Evolutionary conservation across 1,140 invertebrate species (phyloP).

Genomic region (Ceratina australensis): DNA sequence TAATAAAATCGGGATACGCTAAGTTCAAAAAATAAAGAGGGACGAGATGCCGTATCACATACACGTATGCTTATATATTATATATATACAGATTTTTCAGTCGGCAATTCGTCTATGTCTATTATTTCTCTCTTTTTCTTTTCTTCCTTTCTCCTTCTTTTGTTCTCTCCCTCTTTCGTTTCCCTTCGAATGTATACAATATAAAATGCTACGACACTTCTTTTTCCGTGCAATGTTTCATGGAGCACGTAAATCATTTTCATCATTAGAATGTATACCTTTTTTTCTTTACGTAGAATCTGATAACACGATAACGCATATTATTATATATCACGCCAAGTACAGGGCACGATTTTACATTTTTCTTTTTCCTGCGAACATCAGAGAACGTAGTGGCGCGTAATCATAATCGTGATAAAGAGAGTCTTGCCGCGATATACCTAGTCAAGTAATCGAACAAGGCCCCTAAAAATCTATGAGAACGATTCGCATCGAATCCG

Average conservation of each 20-base stretch:
- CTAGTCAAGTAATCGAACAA: conserved; percentile 12
- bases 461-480: conserved; percentile 11
- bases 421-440: conserved; percentile 1
- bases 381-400: not conserved
- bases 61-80: conserved; percentile 35
- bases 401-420: not conserved
- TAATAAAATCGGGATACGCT: conserved; percentile 8
- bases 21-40: conserved; percentile 22
- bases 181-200: conserved; percentile 55
- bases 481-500: not conserved
- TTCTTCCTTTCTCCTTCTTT: conserved; percentile 29
- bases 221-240: conserved; percentile 11
- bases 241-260: conserved; percentile 21
- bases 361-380: conserved; percentile 19
- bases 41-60: conserved; percentile 46
- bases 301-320: conserved; percentile 9
- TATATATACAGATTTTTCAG: conserved; percentile 44
- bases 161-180: conserved; percentile 9
- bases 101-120: conserved; percentile 44
- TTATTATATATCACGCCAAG: not conserved
- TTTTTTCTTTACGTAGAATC: conserved; percentile 2
- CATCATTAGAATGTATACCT: conserved; percentile 12
- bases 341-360: not conserved
- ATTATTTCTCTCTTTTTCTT: conserved; percentile 18
- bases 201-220: conserved; percentile 53